These are phyloP conservation scores for Rhynchophorus ferrugineus DNA, from an alignment of 1,140 invertebrate species.

Conservation along the genomic window DNA sequence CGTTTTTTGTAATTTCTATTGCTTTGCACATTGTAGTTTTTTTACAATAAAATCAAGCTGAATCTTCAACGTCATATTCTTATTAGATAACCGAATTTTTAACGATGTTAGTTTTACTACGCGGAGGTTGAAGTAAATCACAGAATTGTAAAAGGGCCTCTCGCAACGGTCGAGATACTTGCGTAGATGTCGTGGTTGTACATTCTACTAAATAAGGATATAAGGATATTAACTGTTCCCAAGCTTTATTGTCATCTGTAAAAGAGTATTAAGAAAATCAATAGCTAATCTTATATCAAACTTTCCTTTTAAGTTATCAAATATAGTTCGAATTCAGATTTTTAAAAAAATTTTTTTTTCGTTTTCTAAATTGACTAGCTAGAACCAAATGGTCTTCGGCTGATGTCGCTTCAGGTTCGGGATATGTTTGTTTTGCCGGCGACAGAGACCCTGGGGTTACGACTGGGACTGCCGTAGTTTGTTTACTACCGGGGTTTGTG, in stretches of 20 bases:
- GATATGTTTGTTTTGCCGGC: no score
- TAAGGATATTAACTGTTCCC: constrained; percentile 84
- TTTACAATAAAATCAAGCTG: not conserved
- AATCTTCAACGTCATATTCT: constrained; percentile 2
- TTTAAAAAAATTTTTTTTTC: no score
- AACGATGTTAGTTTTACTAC: constrained; percentile 21
- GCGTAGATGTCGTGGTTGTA: constrained; percentile 66
- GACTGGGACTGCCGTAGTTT: no score
- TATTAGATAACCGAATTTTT: constrained; percentile 19
- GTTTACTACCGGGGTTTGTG: no score
- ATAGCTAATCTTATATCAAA: not conserved
- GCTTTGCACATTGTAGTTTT: constrained; percentile 1
- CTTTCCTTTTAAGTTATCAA: not conserved
- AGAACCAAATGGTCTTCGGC: no score
- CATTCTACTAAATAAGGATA: constrained; percentile 89
- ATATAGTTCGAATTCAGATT: not conserved
- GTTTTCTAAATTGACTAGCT: no score
- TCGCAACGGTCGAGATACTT: constrained; percentile 73
- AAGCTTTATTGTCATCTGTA: constrained; percentile 77
- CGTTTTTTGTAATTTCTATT: constrained; percentile 1
- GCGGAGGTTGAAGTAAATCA: constrained; percentile 71
- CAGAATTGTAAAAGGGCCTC: constrained; percentile 84
- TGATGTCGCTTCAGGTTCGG: no score
- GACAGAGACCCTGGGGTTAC: no score
- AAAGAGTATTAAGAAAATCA: constrained; percentile 19